Evolutionary conservation across 2,888 invertebrate genomes (phyloP), one percentile per base, ranked within the genome.

Genomic region (Lasioglossum malachurum): DNA sequence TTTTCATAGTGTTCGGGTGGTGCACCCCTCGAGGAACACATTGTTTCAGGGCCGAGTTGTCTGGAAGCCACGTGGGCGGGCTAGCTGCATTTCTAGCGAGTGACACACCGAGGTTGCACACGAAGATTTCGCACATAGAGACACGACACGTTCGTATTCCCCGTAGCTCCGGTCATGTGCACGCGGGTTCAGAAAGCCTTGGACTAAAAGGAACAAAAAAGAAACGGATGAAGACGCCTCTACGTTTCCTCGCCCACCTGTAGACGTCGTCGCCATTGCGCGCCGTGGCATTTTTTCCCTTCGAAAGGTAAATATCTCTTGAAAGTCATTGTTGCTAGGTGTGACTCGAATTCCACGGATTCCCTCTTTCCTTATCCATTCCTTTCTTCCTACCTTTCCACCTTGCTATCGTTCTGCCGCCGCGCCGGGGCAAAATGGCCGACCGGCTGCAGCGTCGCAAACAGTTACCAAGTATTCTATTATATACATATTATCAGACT

Each of bases 31-130:
- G 41, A 57, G 57, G 80, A 53, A 35, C 60, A 80, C 86, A 91
- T 92, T 90, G 92, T 92, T 90, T 80, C 87, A 88, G 90, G 91
- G 88, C 88, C 89, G 86, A 87, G 88, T 80, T 87, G 80, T 79
- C 83, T 60, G 76, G 53, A 23, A 85, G 83, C 81, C 75, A 91
- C 91, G 94, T 94, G 92, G 94, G 94, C 91, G 88, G 92, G 82
- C 82, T 93, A 93, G 93, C 94, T 92, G 94, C 94, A 94, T 94
- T 93, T 93, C 92, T 93, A 67, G 88, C 89, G 92, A 92, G 93
- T 94, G 93, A 94, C 93, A 92, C 93, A 92, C 81, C 79, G 72
- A 78, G 76, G 64, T 80, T 35, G 81, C 57, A 74, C 78, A 74
- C 71, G 79, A 64, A 44, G 35, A 77, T 75, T 44, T 80, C 57